Percentiles rank a stretch among this genome's conserved stretches.
phyloP scores from a whole-genome alignment of 2,888 invertebrate species.

The Rugalucina vietnamica region DNA sequence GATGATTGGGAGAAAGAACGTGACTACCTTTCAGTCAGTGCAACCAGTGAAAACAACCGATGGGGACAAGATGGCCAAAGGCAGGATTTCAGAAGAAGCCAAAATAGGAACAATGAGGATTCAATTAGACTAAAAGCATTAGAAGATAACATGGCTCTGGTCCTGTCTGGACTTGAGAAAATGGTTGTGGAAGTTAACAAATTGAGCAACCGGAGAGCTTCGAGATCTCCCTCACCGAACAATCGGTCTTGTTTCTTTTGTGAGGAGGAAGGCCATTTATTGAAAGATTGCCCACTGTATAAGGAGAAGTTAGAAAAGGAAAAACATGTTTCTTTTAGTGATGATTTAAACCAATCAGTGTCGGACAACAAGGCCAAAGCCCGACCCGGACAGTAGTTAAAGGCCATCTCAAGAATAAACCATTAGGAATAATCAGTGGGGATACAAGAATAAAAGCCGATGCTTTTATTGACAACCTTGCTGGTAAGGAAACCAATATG shows the following conservation, averaged over 20 bases:
- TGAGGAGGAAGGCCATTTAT: not conserved
- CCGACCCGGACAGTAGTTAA: not conserved
- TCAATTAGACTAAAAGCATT: not conserved
- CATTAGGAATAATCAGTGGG: not conserved
- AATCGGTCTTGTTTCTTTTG: not conserved
- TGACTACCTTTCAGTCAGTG: not conserved
- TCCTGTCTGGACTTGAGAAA: not conserved
- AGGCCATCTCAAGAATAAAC: too few relatives aligned
- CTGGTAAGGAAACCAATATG: not conserved
- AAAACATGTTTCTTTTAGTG: not conserved
- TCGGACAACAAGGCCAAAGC: conserved; percentile 3
- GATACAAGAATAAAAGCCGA: not conserved
- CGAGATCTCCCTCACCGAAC: not conserved
- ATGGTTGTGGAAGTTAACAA: not conserved
- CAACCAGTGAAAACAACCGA: not conserved
- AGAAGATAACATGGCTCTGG: not conserved
- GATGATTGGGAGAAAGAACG: not conserved
- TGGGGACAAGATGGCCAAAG: not conserved
- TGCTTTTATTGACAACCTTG: not conserved
- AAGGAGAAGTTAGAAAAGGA: not conserved
- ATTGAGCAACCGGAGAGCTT: not conserved
- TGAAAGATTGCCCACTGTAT: not conserved
- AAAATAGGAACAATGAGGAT: not conserved
- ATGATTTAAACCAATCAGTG: conserved; percentile 5
- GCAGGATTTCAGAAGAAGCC: not conserved